Evolutionary conservation across 2,113 vertebrate species (phyloP), one percentile per base, ranked within the genome.

Genomic region (Pangasianodon gigas): DNA sequence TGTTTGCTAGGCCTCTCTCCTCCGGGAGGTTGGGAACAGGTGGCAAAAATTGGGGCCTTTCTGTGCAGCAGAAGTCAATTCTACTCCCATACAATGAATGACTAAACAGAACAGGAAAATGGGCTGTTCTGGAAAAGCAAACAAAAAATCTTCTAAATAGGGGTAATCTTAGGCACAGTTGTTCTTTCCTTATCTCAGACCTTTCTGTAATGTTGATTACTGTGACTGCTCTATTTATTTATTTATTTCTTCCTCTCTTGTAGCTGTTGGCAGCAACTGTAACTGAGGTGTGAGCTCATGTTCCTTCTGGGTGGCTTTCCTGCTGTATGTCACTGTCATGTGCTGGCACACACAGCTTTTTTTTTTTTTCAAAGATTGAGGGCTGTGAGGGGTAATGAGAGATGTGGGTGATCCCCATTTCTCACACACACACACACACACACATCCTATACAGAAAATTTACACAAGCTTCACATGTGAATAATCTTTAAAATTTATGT

Each of bases 311-410:
- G 96, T 96, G 96, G 96, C 95, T 96, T 94, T 95, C 92, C 95
- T 95, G 95, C 94, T 94, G 94, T 95, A 95, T 95, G 95, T 96
- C 95, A 95, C 93, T 96, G 95, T 96, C 96, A 95, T 96, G 93
- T 94, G 95, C 91, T 95, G 95, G 95, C 95, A 95, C 93, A 80
- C 91, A 86, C 9, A 58, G 90, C 75, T 92, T 89, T 89, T 37
- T 37, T 37, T 37, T 37, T 37, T 37, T 37, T 88, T 74, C 88
- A 86, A 69, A 69, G 60, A 79, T 46, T 77, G 56, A 82, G 48
- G 62, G 77, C 65, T 51, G 86, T 67, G 41, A 86, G 51, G 56
- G 86, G 16, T 88, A 88, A 89, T 56, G 87, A 77, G 91, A 93
- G 92, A 92, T 60, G 87, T 90, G 93, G 92, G 93, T 94, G 94